Conservation (phyloP, 2,113 vertebrate species). For the Antechinus flavipes region DNA sequence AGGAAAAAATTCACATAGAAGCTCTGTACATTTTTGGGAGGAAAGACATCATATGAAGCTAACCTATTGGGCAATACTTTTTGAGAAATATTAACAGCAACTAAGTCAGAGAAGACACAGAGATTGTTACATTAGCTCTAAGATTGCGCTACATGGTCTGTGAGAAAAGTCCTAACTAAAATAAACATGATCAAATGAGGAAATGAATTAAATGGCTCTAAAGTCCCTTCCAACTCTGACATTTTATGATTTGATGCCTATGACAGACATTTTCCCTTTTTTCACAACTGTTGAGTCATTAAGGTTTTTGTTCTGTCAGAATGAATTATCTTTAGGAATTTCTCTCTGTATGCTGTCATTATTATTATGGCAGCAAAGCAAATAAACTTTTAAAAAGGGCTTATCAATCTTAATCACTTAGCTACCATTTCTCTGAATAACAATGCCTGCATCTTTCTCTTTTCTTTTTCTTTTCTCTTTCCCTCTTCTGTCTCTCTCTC, state of each 20-base stretch:
- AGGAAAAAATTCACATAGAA: not conserved
- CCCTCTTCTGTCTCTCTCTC: not conserved
- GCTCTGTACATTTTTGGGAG: not conserved
- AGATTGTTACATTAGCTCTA: not conserved
- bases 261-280: slow-evolving; percentile 29
- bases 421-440: slow-evolving; percentile 2
- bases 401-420: not conserved
- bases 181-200: not conserved
- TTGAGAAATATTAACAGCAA: slow-evolving; percentile 35
- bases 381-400: not conserved
- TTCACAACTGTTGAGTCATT: slow-evolving; percentile 51
- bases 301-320: slow-evolving; percentile 49
- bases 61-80: not conserved
- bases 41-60: not conserved
- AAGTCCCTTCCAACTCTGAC: not conserved
- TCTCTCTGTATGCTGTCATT: slow-evolving; percentile 38
- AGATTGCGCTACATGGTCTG: not conserved
- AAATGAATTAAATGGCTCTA: not conserved
- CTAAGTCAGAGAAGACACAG: not conserved
- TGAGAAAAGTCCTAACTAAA: slow-evolving; percentile 11
- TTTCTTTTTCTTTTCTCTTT: not conserved
- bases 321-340: slow-evolving; percentile 29
- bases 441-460: not conserved
- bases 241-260: not conserved
- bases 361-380: slow-evolving; percentile 7